Evolutionary conservation across 2,113 vertebrate species (phyloP).

Genomic region (Pachyramphus minor): DNA sequence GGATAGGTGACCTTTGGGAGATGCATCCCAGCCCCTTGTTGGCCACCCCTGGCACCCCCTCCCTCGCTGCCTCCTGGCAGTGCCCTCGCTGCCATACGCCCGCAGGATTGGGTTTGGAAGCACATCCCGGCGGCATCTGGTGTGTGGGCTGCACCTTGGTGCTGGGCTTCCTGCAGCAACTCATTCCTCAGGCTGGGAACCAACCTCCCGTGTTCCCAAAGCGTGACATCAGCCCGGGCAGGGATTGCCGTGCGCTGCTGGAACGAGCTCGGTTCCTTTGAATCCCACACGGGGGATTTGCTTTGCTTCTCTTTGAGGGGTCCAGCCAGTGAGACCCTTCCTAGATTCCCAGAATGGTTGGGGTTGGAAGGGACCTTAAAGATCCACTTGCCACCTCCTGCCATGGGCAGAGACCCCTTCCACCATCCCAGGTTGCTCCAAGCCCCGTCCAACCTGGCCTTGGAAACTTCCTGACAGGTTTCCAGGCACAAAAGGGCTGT

Average conservation of each 20-base stretch:
- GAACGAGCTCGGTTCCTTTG: fast-evolving
- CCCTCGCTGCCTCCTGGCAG: neutral
- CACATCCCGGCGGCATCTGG: neutral
- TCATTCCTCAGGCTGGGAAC: neutral
- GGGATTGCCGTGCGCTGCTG: fast-evolving
- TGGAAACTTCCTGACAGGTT: neutral
- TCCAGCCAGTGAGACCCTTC: neutral
- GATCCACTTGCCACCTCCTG: neutral
- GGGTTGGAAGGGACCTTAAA: neutral
- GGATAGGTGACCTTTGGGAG: neutral
- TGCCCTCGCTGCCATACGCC: neutral
- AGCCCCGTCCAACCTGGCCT: fast-evolving
- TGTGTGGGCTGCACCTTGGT: neutral
- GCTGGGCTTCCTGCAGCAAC: neutral
- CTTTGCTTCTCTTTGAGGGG: neutral
- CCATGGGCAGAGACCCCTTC: neutral
- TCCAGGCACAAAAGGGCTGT: neutral
- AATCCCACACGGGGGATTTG: neutral
- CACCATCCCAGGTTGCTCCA: neutral
- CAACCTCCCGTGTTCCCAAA: neutral
- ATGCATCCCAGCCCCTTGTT: neutral
- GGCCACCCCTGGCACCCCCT: neutral
- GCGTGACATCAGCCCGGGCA: neutral
- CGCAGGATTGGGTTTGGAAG: neutral
- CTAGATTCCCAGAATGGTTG: neutral